These are phyloP conservation scores for Drosophila saltans DNA, from an alignment of 1,140 invertebrate genomes.

Conservation along the genomic window DNA sequence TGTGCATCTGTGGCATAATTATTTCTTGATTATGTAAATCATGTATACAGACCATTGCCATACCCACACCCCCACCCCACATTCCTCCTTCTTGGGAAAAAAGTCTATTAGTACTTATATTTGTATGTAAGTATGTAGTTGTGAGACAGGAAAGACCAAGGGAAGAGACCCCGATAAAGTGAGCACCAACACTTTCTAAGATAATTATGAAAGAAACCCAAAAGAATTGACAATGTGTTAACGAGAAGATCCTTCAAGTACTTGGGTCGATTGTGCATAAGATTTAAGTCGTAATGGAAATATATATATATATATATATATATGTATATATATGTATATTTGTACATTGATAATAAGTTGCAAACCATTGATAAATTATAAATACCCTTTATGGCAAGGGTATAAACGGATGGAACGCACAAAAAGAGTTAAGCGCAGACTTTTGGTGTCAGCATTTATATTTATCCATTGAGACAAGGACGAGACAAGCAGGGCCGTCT, in stretches of 20 bases:
- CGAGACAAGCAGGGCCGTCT: not conserved
- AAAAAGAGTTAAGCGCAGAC: slow-evolving; percentile 50
- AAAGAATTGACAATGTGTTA: not conserved
- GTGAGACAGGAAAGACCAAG: too few relatives aligned
- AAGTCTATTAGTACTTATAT: not conserved
- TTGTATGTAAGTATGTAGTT: too few relatives aligned
- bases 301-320: too few relatives aligned
- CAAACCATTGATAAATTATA: not conserved
- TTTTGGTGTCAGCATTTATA: slow-evolving; percentile 67
- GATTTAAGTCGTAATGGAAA: too few relatives aligned
- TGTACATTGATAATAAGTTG: too few relatives aligned
- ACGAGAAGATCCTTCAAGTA: not conserved
- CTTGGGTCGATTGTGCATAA: not conserved
- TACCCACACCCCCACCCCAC: not conserved
- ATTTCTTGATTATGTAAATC: slow-evolving; percentile 81
- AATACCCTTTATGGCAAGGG: not conserved
- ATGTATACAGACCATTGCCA: slow-evolving; percentile 19
- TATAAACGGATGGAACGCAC: slow-evolving; percentile 18
- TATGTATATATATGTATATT: too few relatives aligned
- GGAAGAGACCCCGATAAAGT: too few relatives aligned
- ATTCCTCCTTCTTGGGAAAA: not conserved
- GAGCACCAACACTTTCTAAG: not conserved
- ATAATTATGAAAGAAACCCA: not conserved
- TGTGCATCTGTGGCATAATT: slow-evolving; percentile 73
- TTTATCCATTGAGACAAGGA: slow-evolving; percentile 39